These are phyloP conservation scores for Brenthis hecate DNA, from an alignment of 2,888 invertebrate genomes.

Conservation along the genomic window DNA sequence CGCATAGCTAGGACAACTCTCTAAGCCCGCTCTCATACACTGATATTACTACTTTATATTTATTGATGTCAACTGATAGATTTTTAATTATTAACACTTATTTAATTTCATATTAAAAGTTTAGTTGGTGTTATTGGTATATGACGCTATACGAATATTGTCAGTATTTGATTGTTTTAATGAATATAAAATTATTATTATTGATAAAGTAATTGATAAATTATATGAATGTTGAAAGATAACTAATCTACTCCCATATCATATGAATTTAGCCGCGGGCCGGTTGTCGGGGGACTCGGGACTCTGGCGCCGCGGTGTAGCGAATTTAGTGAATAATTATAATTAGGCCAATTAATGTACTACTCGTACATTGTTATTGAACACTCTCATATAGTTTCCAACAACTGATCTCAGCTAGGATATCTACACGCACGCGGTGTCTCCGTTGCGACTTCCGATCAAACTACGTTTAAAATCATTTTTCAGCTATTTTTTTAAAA, in stretches of 20 bases:
- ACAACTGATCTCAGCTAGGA: conserved; percentile 54
- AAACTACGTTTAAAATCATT: no score
- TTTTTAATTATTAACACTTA: no score
- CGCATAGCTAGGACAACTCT: neutral
- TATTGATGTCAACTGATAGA: no score
- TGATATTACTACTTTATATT: conserved; percentile 2
- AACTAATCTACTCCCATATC: conserved; percentile 13
- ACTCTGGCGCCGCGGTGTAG: conserved; percentile 16
- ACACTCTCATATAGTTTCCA: conserved; percentile 45
- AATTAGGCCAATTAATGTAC: conserved; percentile 39
- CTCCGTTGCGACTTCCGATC: neutral
- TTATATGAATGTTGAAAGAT: conserved; percentile 11
- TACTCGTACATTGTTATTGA: conserved; percentile 32
- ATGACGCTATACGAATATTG: no score
- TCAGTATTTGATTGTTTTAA: no score
- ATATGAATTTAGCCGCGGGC: conserved; percentile 23
- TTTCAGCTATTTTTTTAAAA: no score
- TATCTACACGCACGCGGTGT: conserved; percentile 33
- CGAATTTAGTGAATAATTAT: conserved; percentile 36
- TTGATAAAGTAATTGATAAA: neutral
- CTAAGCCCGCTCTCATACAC: conserved; percentile 11
- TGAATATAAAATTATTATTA: conserved; percentile 2
- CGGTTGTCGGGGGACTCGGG: neutral
- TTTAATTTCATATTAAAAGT: no score
- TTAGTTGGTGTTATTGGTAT: no score